Conservation (phyloP, 2,888 invertebrate genomes). For the Chironomus tentans region DNA sequence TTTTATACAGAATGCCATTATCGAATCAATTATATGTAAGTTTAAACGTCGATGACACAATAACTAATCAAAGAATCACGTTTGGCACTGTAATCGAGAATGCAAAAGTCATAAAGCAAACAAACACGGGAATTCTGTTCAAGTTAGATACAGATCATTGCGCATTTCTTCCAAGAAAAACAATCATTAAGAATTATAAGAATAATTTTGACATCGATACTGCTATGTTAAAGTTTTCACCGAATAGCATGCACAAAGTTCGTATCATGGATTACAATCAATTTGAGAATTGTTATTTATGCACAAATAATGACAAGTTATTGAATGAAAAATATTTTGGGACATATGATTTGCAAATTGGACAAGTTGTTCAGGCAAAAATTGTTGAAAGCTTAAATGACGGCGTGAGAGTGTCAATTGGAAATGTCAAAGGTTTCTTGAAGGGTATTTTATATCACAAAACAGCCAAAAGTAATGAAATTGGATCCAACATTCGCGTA, state of each 20-base stretch:
- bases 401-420: constrained; percentile 46
- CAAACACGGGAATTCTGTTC: constrained; percentile 41
- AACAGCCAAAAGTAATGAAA: constrained; percentile 46
- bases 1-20: constrained; percentile 59
- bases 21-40: constrained; percentile 60
- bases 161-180: constrained; percentile 37
- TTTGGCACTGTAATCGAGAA: constrained; percentile 50
- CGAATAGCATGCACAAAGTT: constrained; percentile 43
- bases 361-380: constrained; percentile 47
- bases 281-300: constrained; percentile 56
- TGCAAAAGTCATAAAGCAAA: constrained; percentile 46
- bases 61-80: background rate
- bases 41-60: constrained; percentile 34
- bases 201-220: constrained; percentile 41
- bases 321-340: constrained; percentile 50
- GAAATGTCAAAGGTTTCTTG: constrained; percentile 44
- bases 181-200: constrained; percentile 35
- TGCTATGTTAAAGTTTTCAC: constrained; percentile 37
- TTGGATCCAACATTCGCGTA: constrained; percentile 49
- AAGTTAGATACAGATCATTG: constrained; percentile 33
- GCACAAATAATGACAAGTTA: constrained; percentile 52
- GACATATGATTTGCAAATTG: constrained; percentile 45
- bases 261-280: constrained; percentile 57
- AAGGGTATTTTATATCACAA: constrained; percentile 3
- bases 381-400: constrained; percentile 44